Evolutionary conservation across 2,113 vertebrate species (phyloP), one percentile per base, ranked within the genome.

Genomic region (Sylvilagus bachmani): DNA sequence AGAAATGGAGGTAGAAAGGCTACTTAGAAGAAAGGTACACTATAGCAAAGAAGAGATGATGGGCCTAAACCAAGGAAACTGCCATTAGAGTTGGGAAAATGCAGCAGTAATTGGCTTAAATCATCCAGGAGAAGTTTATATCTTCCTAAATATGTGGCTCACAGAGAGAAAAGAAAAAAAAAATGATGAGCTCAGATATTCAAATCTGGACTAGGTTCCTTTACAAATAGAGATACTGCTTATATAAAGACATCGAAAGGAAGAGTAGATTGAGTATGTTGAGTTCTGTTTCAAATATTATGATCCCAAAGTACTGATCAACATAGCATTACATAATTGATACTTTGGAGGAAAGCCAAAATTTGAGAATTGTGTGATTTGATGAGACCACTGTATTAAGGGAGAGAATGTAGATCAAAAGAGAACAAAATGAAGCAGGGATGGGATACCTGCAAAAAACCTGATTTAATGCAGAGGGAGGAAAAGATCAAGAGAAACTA

Each of bases 1-100:
- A 70, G 58, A 83, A 53, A 74, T 66, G n/a, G 83, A 69, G 58
- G 51, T 49, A 79, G 58, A 90, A 83, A 90, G 27, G 29, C 78
- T 87, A 78, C 78, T 87, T 67, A 78, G 69, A n/a, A 77, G 29
- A 14, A 49, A 71, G 21, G 38, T 67, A 80, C 38, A 67, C 36
- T 67, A 51, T 73, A 89, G 17, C 49, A 85, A 92, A 36, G 78
- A 83, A 83, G 19, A 90, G 16, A 53, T 21, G 44, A 44, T 88
- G 66, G 8, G 44, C 70, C 25, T 13, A 11, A 88, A 73, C 16
- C 51, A 67, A 87, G 27, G 25, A 22, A 77, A 9, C 83, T 51
- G 12, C 58, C 33, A 53, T 82, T 66, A 61, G 31, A 75, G 66
- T 80, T 80, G 61, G 53, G 69, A 5, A 89, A 83, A 89, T 79